Percentiles rank a stretch among this genome's conserved stretches.
Conservation (phyloP, 2,113 vertebrate genomes). For the Telmatochromis sp. region DNA sequence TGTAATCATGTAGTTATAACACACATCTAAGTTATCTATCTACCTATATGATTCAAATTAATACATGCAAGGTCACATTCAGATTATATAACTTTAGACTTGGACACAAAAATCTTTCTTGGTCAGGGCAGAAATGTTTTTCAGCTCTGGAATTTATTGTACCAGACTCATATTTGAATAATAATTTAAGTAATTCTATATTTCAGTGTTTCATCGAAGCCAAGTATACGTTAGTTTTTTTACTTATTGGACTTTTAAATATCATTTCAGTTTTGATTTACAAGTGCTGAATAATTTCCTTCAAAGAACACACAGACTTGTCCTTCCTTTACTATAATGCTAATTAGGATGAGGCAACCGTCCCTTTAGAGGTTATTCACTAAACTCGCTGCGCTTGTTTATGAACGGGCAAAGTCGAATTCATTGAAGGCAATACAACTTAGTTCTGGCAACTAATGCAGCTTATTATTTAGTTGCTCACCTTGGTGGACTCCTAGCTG, state of each 20-base stretch:
- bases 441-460: background rate
- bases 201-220: background rate
- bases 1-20: background rate
- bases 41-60: background rate
- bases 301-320: background rate
- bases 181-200: background rate
- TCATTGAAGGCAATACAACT: background rate
- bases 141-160: background rate
- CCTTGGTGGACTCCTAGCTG: background rate
- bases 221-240: background rate
- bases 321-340: background rate
- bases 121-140: background rate
- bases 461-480: background rate
- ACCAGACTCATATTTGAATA: background rate
- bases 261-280: background rate
- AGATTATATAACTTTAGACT: background rate
- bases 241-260: background rate
- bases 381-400: background rate
- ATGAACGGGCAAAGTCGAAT: background rate
- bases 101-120: background rate
- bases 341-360: conserved; percentile 7
- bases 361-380: background rate
- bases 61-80: background rate
- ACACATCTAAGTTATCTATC: background rate
- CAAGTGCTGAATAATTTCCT: background rate